Evolutionary conservation across 2,797 vertebrate genomes (phyloP).

Genomic region (Takifugu ocellatus): DNA sequence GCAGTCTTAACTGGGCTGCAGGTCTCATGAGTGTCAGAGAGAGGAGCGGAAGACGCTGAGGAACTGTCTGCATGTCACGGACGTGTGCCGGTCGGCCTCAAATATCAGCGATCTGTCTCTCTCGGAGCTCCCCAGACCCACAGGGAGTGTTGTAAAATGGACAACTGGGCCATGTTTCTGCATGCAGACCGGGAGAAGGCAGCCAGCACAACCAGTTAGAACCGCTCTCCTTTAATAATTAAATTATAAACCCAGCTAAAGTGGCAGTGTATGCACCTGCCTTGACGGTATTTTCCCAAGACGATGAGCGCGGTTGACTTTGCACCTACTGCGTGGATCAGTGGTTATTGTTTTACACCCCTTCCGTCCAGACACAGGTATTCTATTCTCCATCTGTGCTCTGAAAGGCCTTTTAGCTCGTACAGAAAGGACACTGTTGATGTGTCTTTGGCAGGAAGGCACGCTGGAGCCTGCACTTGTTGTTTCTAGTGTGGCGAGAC

Average conservation of each 20-base stretch:
- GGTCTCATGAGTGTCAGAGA: too few species aligned
- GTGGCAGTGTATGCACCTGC: conserved; percentile 14
- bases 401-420: background rate
- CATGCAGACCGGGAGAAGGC: conserved; percentile 34
- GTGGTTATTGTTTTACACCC: conserved; percentile 28
- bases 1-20: background rate
- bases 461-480: background rate
- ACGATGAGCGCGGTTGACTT: conserved; percentile 5
- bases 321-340: conserved; percentile 1
- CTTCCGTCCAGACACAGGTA: conserved; percentile 1
- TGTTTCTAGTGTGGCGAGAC: background rate
- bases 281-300: background rate
- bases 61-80: too few species aligned
- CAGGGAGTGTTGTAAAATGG: conserved; percentile 5
- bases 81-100: too few species aligned
- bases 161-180: conserved; percentile 27
- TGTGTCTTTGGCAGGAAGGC: background rate
- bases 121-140: too few species aligned
- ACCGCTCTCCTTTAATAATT: conserved; percentile 71
- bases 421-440: background rate
- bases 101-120: too few species aligned
- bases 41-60: too few species aligned
- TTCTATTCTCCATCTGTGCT: background rate
- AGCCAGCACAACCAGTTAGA: conserved; percentile 66
- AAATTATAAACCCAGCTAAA: conserved; percentile 51